phyloP scores from a whole-genome alignment of 2,797 vertebrate species.

The Peromyscus aztecus region DNA sequence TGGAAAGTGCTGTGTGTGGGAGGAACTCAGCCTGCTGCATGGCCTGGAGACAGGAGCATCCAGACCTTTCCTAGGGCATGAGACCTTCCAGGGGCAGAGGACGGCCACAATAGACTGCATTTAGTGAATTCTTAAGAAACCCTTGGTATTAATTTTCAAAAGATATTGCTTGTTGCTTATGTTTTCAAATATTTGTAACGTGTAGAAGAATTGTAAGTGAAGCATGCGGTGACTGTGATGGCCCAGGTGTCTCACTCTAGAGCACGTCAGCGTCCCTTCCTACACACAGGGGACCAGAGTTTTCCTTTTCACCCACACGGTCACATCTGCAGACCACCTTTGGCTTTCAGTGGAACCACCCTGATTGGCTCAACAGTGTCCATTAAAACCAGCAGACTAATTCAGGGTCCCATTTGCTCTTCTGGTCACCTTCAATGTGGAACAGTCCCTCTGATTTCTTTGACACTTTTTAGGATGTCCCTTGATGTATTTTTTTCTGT shows the following conservation, averaged over 20 bases:
- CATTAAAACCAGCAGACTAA: background rate
- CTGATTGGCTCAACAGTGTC: background rate
- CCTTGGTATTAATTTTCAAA: background rate
- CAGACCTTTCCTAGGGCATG: background rate
- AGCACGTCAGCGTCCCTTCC: too few relatives aligned
- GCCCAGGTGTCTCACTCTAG: background rate
- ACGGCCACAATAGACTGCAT: background rate
- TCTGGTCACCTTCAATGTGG: too few relatives aligned
- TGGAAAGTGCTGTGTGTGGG: background rate
- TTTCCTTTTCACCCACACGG: background rate
- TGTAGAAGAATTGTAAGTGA: background rate
- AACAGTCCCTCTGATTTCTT: too few relatives aligned
- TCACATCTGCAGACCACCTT: too few relatives aligned
- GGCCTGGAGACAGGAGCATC: fast-evolving
- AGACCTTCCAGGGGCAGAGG: background rate
- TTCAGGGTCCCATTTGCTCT: background rate
- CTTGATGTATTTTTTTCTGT: background rate
- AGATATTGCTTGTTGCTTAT: background rate
- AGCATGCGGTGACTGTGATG: background rate
- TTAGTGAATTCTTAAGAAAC: background rate
- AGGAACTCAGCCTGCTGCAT: background rate
- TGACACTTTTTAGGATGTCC: background rate
- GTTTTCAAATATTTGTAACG: background rate
- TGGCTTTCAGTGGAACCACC: background rate
- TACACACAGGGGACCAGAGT: background rate